A percentile compares a stretch with the other conserved stretches of the same genome.
These are phyloP conservation scores for Sinhomidia bicolor DNA, from an alignment of 2,888 invertebrate species.

Conservation along the genomic window DNA sequence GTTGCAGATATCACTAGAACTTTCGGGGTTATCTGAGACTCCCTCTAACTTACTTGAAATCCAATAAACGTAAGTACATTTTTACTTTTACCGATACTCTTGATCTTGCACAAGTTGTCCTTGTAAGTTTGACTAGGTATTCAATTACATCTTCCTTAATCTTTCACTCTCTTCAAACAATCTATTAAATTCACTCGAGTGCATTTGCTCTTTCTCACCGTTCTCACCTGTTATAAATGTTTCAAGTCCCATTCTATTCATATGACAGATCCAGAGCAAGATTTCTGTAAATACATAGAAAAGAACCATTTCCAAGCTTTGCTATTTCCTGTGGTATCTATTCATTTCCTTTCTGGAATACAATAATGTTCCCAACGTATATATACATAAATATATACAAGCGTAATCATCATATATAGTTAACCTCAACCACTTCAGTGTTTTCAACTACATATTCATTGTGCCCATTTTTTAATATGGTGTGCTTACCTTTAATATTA, in stretches of 20 bases:
- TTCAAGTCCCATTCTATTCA: not conserved
- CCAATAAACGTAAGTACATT: constrained; percentile 25
- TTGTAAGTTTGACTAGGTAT: not conserved
- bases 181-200: not conserved
- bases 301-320: not conserved
- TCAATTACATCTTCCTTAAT: not conserved
- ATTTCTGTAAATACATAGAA: not conserved
- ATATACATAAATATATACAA: too few relatives aligned
- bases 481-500: too few relatives aligned
- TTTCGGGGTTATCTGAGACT: constrained; percentile 53
- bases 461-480: not conserved
- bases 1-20: constrained; percentile 11
- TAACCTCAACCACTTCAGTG: too few relatives aligned
- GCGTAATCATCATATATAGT: too few relatives aligned
- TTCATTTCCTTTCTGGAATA: constrained; percentile 50
- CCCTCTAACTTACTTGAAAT: not conserved
- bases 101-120: not conserved
- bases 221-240: not conserved
- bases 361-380: too few relatives aligned
- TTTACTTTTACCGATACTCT: not conserved
- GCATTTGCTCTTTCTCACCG: constrained; percentile 18
- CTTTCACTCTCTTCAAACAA: not conserved
- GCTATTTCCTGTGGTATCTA: constrained; percentile 57
- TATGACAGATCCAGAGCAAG: not conserved
- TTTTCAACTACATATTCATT: too few relatives aligned